phyloP scores from a whole-genome alignment of 2,888 invertebrate species.

The Lasioglossum marginatum region DNA sequence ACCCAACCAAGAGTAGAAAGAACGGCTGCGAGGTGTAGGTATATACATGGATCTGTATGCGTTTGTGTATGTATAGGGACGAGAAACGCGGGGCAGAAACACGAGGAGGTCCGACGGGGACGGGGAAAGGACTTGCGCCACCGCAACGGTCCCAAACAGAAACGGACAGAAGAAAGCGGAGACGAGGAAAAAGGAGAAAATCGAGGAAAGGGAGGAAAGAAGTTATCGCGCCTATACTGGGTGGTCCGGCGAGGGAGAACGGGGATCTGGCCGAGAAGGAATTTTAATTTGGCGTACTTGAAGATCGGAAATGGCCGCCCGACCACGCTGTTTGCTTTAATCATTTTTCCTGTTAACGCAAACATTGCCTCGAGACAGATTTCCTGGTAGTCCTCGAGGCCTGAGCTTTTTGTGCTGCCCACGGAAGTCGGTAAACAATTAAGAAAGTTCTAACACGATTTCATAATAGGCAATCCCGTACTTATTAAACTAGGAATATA shows the following conservation, averaged over 20 bases:
- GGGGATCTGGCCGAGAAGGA: background rate
- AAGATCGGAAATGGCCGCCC: background rate
- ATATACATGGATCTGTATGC: background rate
- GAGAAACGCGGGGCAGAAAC: conserved; percentile 53
- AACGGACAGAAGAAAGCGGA: conserved; percentile 38
- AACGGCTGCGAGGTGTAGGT: conserved; percentile 37
- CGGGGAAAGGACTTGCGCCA: conserved; percentile 45
- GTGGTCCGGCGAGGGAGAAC: conserved; percentile 40
- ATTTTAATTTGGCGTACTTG: conserved; percentile 19
- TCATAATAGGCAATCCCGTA: background rate
- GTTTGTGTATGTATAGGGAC: conserved; percentile 11
- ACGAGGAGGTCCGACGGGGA: conserved; percentile 48
- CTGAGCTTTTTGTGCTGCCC: background rate
- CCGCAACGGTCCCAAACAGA: conserved; percentile 37
- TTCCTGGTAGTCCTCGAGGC: background rate
- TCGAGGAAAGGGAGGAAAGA: conserved; percentile 49
- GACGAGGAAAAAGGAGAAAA: conserved; percentile 46
- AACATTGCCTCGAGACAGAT: background rate
- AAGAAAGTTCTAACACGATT: too few species aligned
- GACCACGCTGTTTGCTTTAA: background rate
- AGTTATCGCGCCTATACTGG: conserved; percentile 54
- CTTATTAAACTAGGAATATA: background rate
- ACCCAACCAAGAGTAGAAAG: conserved; percentile 60
- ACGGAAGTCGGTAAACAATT: background rate
- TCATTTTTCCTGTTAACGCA: conserved; percentile 9